These are phyloP conservation scores for Dichetophora obliterata DNA, from an alignment of 2,888 invertebrate species.

Conservation along the genomic window DNA sequence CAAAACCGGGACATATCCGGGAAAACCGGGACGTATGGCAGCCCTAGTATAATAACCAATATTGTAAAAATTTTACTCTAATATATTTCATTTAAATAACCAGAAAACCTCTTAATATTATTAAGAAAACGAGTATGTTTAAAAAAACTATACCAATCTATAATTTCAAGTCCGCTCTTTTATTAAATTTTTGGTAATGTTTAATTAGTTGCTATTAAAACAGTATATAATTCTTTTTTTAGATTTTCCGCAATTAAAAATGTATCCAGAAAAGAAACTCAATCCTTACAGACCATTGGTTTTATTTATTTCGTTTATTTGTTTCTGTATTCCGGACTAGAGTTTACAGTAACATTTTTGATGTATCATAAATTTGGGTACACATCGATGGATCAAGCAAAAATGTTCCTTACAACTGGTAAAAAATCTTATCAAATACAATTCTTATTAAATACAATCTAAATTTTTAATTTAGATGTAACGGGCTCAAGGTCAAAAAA, in stretches of 20 bases:
- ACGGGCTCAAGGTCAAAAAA: too few species aligned
- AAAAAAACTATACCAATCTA: too few species aligned
- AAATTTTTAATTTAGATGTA: too few species aligned
- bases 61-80: too few species aligned
- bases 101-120: too few species aligned
- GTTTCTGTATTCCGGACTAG: constrained; percentile 95
- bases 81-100: too few species aligned
- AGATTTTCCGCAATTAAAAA: constrained; percentile 79
- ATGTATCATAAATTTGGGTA: constrained; percentile 93
- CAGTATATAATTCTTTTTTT: constrained; percentile 68
- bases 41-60: too few species aligned
- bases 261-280: constrained; percentile 74
- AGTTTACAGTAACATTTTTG: constrained; percentile 96
- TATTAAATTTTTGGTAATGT: neutral
- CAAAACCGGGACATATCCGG: too few species aligned
- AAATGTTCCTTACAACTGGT: constrained; percentile 96
- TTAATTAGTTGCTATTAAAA: neutral
- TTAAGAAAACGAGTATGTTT: too few species aligned
- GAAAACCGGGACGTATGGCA: too few species aligned
- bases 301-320: constrained; percentile 90
- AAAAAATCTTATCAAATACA: constrained; percentile 43
- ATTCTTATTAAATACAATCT: neutral
- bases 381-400: constrained; percentile 96
- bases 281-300: constrained; percentile 78
- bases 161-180: neutral